Conservation (phyloP, 1,140 invertebrate genomes). For the Bombus cullumanus region DNA sequence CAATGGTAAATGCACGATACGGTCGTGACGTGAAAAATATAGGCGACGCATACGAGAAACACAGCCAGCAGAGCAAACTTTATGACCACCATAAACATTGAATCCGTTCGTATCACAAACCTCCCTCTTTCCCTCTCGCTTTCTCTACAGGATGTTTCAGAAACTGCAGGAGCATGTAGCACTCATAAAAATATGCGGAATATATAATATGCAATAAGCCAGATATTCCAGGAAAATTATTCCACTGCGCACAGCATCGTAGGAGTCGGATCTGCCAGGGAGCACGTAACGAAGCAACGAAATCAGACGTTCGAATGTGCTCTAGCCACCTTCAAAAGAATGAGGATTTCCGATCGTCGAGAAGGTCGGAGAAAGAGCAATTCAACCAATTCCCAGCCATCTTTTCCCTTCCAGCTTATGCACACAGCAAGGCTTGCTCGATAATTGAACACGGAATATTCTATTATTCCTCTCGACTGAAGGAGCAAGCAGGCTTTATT, state of each 20-base stretch:
- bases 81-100: background rate
- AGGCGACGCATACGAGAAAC: background rate
- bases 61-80: background rate
- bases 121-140: background rate
- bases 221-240: too few species aligned
- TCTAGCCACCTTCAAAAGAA: background rate
- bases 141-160: background rate
- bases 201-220: too few species aligned
- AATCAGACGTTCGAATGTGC: too few species aligned
- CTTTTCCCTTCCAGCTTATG: background rate
- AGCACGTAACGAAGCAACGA: too few species aligned
- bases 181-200: too few species aligned
- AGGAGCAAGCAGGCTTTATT: background rate
- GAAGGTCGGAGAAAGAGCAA: background rate
- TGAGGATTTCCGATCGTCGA: background rate
- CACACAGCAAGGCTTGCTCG: background rate
- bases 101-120: background rate
- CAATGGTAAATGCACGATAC: background rate
- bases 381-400: too few species aligned
- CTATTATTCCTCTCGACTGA: slow-evolving; percentile 12
- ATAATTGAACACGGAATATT: slow-evolving; percentile 38
- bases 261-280: too few species aligned
- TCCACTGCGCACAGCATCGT: too few species aligned
- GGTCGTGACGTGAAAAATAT: background rate
- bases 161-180: background rate